These are phyloP conservation scores for Chiloscyllium plagiosum DNA, from an alignment of 2,113 vertebrate species.

Conservation along the genomic window DNA sequence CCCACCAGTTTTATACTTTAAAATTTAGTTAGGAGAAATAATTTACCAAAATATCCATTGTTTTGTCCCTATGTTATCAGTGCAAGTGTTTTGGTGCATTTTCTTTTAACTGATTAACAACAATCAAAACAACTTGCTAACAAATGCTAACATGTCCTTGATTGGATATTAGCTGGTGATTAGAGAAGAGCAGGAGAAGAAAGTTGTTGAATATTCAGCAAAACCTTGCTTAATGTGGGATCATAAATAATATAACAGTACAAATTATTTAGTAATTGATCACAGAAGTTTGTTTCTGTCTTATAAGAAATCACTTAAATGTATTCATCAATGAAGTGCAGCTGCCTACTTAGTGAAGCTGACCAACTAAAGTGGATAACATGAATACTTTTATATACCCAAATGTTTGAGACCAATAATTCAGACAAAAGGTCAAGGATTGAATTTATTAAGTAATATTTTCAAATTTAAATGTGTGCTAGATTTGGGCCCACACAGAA, in stretches of 20 bases:
- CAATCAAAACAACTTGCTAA: not conserved
- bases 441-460: too few species aligned
- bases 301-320: not conserved
- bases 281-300: not conserved
- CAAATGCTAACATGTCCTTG: not conserved
- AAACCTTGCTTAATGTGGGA: not conserved
- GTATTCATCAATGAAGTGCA: not conserved
- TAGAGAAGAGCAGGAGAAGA: not conserved
- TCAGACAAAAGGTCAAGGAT: too few species aligned
- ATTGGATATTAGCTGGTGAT: not conserved
- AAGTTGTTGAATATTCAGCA: not conserved
- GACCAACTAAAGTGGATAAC: not conserved
- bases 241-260: not conserved
- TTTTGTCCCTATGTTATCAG: too few species aligned
- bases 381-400: not conserved
- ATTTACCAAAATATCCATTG: not conserved
- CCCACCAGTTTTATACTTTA: not conserved
- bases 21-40: not conserved
- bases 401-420: not conserved
- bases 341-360: not conserved
- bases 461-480: too few species aligned
- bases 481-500: too few species aligned
- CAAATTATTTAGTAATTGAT: not conserved
- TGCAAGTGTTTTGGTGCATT: not conserved
- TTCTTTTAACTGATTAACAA: not conserved